Percentiles rank a stretch among this genome's conserved stretches.
These are phyloP conservation scores for Crocodylus rhombifer DNA, from an alignment of 2,797 vertebrate species.

Conservation along the genomic window DNA sequence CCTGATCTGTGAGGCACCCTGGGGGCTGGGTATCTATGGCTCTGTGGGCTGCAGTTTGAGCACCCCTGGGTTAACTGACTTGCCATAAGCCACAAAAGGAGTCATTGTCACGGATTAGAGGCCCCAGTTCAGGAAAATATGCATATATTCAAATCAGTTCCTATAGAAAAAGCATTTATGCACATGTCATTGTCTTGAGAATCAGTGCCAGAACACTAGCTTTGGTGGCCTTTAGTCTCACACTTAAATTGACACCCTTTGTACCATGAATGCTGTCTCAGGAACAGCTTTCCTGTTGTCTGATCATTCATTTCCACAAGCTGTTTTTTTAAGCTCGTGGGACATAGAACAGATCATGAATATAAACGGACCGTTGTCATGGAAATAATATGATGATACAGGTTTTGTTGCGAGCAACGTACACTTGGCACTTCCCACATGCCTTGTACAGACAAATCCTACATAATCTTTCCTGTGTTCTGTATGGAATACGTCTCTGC, in stretches of 20 bases:
- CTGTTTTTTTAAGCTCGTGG: background rate
- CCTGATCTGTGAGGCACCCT: background rate
- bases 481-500: background rate
- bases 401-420: conserved; percentile 1
- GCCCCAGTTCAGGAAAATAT: background rate
- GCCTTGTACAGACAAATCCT: conserved; percentile 1
- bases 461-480: background rate
- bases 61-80: background rate
- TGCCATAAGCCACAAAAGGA: background rate
- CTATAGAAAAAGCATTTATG: background rate
- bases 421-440: background rate
- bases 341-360: conserved; percentile 33
- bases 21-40: too few species aligned
- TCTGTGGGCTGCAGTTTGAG: too few species aligned
- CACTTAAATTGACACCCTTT: background rate
- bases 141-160: background rate
- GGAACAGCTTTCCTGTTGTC: background rate
- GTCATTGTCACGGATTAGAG: background rate
- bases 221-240: background rate
- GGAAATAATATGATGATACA: conserved; percentile 42
- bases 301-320: conserved; percentile 6
- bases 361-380: conserved; percentile 58
- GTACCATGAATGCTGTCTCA: background rate
- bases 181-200: background rate
- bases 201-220: background rate